Percentiles rank a stretch among this genome's conserved stretches.
Evolutionary conservation across 2,888 invertebrate species (phyloP).

Genomic region (Drosophila parthenogenetica): DNA sequence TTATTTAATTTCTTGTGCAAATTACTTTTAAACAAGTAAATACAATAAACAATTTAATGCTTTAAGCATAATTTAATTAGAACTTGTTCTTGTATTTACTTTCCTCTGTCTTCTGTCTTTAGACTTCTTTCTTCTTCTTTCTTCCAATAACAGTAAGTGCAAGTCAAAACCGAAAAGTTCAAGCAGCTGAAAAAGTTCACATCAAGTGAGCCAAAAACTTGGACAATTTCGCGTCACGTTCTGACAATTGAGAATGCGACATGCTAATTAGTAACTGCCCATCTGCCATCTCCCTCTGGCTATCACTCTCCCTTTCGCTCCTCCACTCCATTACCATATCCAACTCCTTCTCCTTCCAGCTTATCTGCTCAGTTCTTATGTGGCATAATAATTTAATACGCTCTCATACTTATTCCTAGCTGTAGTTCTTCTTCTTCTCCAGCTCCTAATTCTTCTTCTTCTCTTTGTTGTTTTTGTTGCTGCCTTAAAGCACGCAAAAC

Average conservation of each 20-base stretch:
- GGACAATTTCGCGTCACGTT: slow-evolving; percentile 69
- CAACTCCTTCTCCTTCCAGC: neutral
- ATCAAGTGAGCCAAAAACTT: slow-evolving; percentile 43
- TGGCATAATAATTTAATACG: slow-evolving; percentile 73
- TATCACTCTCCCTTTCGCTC: slow-evolving; percentile 4
- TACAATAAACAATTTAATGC: neutral
- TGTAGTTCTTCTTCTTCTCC: neutral
- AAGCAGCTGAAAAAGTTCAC: slow-evolving; percentile 46
- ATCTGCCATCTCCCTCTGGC: no score
- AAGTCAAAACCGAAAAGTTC: slow-evolving; percentile 28
- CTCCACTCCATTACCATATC: neutral
- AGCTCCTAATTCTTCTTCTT: neutral
- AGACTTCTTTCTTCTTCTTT: no score
- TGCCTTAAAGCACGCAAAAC: slow-evolving; percentile 46
- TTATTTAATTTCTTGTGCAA: neutral
- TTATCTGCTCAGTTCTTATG: slow-evolving; percentile 31
- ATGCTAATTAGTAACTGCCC: slow-evolving; percentile 68
- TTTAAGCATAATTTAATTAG: neutral
- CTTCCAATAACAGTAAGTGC: neutral
- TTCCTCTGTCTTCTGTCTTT: neutral
- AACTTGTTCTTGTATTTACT: slow-evolving; percentile 8
- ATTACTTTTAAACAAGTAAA: slow-evolving; percentile 3
- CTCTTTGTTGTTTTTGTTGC: slow-evolving; percentile 28
- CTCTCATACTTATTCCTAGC: slow-evolving; percentile 52
- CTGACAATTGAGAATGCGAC: slow-evolving; percentile 75